Evolutionary conservation across 1,140 invertebrate species (phyloP), one percentile per base, ranked within the genome.

Genomic region (Pemphigus obesinymphae): DNA sequence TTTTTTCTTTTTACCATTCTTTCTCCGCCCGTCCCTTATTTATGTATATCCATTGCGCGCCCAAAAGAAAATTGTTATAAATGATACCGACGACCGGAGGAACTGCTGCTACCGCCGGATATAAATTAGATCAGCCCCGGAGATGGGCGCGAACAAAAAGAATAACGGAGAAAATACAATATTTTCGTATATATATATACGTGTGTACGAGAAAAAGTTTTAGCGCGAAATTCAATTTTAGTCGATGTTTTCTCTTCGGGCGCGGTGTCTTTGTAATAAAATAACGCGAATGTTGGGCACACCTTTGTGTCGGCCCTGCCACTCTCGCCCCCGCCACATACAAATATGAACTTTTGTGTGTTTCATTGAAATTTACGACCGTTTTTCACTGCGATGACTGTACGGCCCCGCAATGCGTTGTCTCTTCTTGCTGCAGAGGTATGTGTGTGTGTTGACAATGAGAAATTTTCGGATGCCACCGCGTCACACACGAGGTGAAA

Each of bases 51-150:
- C 31, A 26, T 76, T 58, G 73, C 75, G 50, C n/a, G 48, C 31
- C 48, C n/a, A 23, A 45, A 78, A 80, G 76, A 80, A 80, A 80
- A 80, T 80, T 80, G 76, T 80, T 80, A 80, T 80, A 80, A 80
- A 80, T 80, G 76, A 80, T 80, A 80, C 73, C 68, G 70, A 23
- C 70, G 53, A 78, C 73, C 73, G 73, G 50, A 58, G 34, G 55
- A 43, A 40, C 43, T n/a, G 7, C 20, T 8, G 26, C 31, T 10
- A 5, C 63, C 50, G n/a, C 29, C 76, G 76, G 76, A 80, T 63
- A 80, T 80, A 80, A 80, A 80, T 80, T 80, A 80, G 76, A 80
- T 80, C 76, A 8, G n/a, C 8, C 15, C 23, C 76, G 53, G 55
- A 45, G 76, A 61, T 20, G 37, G 75, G 53, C 23, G 73, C 31